Evolutionary conservation across 2,888 invertebrate genomes (phyloP).

Genomic region (Piscicola geometra): DNA sequence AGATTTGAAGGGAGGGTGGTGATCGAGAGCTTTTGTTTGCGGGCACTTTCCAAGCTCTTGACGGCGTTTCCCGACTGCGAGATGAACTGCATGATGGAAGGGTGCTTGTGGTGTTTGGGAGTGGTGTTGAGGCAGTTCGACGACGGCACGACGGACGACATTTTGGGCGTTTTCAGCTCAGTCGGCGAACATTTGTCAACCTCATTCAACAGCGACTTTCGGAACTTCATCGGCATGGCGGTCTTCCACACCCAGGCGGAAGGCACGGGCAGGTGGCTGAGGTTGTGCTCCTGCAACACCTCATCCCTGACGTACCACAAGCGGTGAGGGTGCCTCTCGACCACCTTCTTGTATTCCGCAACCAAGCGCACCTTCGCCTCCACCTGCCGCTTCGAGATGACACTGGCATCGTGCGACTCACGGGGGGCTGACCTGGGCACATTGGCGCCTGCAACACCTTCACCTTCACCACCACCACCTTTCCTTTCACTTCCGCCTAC

Average conservation of each 20-base stretch:
- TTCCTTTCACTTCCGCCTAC: not conserved
- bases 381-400: conserved; percentile 52
- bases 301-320: conserved; percentile 67
- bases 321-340: conserved; percentile 60
- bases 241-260: conserved; percentile 62
- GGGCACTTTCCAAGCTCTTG: conserved; percentile 12
- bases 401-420: conserved; percentile 44
- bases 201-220: not conserved
- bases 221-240: not conserved
- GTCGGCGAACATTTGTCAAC: not conserved
- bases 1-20: not conserved
- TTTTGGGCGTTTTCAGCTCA: conserved; percentile 23
- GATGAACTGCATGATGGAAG: conserved; percentile 21
- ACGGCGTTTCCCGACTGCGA: conserved; percentile 17
- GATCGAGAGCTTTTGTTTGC: not conserved
- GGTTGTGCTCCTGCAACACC: conserved; percentile 60
- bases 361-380: conserved; percentile 60
- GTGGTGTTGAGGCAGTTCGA: not conserved
- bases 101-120: not conserved
- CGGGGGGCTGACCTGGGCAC: not conserved
- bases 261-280: conserved; percentile 59
- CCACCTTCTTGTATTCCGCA: conserved; percentile 62
- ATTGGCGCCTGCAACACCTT: not conserved
- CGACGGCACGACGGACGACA: not conserved
- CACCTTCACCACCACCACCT: not conserved